Evolutionary conservation across 1,140 invertebrate genomes (phyloP).

Genomic region (fruit fly (Drosophila melanogaster)): Release_6_plus_ISO1_MT NC_004354.4:8970001-8970500

Average conservation of each 20-base stretch:
- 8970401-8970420: too few relatives aligned
- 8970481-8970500: too few relatives aligned
- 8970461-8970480: too few relatives aligned
- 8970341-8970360: slow-evolving; percentile 16
- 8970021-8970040: background rate
- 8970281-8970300: background rate
- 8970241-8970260: slow-evolving; percentile 11
- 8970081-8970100: slow-evolving; percentile 40
- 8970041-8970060: background rate
- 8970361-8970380: background rate
- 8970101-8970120: too few relatives aligned
- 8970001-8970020: slow-evolving; percentile 2
- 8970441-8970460: too few relatives aligned
- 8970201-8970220: slow-evolving; percentile 15
- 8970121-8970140: slow-evolving; percentile 37
- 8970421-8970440: too few relatives aligned
- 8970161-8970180: slow-evolving; percentile 37
- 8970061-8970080: slow-evolving; percentile 11
- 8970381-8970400: background rate
- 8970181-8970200: slow-evolving; percentile 33
- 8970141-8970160: slow-evolving; percentile 34
- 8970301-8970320: slow-evolving; percentile 37
- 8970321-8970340: slow-evolving; percentile 33
- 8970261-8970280: background rate
- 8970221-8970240: slow-evolving; percentile 27